Conservation (phyloP, 2,113 vertebrate genomes). For the Raja brachyura region DNA sequence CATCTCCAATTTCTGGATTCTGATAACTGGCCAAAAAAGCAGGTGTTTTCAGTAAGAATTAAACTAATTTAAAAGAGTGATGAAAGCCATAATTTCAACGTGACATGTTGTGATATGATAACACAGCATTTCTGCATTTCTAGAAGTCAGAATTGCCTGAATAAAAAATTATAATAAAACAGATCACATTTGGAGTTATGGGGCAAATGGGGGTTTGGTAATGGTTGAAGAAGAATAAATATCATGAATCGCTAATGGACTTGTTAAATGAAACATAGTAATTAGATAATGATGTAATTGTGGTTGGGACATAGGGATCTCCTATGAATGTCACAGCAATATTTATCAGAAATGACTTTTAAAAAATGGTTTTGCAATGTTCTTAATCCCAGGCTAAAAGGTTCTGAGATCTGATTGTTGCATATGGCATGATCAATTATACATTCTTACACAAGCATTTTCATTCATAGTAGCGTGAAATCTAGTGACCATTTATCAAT, state of each 20-base stretch:
- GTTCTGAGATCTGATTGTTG: not conserved
- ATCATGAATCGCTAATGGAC: not conserved
- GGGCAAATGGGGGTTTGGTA: not conserved
- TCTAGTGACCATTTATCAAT: not conserved
- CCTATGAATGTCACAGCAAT: not conserved
- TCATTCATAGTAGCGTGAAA: not conserved
- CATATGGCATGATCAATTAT: not conserved
- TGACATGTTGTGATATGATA: not conserved
- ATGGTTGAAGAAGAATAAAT: no score
- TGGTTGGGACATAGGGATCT: not conserved
- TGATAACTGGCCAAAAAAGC: not conserved
- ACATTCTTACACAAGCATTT: not conserved
- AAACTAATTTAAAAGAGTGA: not conserved
- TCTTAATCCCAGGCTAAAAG: not conserved
- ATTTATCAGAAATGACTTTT: not conserved
- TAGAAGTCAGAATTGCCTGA: not conserved
- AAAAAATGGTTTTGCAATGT: not conserved
- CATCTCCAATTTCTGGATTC: no score
- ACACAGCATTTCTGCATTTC: not conserved
- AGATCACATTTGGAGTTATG: not conserved
- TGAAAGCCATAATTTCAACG: not conserved
- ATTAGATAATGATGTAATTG: not conserved
- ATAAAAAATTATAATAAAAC: not conserved
- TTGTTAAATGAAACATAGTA: not conserved
- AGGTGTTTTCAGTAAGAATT: not conserved